phyloP scores from a whole-genome alignment of 2,797 vertebrate species.

The Garrulus glandarius region DNA sequence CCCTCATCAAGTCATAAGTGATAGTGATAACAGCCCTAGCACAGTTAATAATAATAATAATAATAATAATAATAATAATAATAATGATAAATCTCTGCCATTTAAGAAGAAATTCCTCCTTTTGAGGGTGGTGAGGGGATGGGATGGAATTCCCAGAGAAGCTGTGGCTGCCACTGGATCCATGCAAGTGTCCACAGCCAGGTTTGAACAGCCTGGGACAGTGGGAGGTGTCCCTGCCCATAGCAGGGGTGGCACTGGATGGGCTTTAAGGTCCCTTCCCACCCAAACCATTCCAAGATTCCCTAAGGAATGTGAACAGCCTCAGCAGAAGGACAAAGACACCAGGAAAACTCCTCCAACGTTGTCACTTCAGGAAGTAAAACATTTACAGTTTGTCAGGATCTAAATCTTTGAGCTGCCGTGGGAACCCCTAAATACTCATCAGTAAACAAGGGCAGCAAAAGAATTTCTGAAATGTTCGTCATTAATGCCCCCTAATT shows the following conservation, averaged over 20 bases:
- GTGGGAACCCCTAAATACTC: background rate
- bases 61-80: background rate
- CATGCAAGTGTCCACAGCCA: background rate
- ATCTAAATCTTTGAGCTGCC: background rate
- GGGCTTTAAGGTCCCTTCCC: fast-evolving
- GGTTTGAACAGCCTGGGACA: fast-evolving
- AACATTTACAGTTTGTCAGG: background rate
- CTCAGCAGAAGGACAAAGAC: background rate
- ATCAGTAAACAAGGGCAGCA: background rate
- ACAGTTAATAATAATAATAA: background rate
- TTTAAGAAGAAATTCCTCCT: background rate
- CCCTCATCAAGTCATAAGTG: background rate
- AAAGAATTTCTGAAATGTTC: background rate
- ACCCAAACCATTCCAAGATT: background rate
- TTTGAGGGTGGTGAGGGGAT: background rate
- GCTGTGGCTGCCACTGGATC: background rate
- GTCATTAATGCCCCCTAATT: background rate
- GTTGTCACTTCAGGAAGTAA: background rate
- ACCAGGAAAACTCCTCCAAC: background rate
- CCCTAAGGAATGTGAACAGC: background rate
- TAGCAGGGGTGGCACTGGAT: background rate
- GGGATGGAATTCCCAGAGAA: background rate
- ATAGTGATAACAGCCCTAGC: background rate
- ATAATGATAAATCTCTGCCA: background rate
- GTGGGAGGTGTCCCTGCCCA: background rate